Base-by-base conservation (phyloP, 2,113 vertebrate species). In the Rhombomys opimus region DNA sequence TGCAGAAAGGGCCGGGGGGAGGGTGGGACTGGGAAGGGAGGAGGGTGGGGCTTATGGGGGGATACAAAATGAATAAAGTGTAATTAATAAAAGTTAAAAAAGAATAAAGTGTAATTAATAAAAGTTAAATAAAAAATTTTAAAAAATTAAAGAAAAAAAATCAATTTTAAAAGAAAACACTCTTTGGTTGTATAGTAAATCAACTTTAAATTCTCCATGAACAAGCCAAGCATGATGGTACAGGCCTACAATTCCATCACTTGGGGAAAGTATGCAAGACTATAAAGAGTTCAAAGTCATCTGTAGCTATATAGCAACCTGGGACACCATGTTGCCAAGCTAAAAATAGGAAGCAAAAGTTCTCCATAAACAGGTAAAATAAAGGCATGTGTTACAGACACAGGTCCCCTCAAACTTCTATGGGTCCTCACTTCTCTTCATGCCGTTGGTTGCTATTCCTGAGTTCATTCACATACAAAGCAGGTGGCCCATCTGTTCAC, bases 401-500 rank as follows among this genome's bases (percentile, higher is more conserved):
- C 17, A 63, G 38, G 3, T 59, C 78, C 20, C 35, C 11, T 41
- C 10, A 17, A 46, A 50, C 59, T 70, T 59, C 89, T 73, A 12
- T 17, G 25, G 1, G 14, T 52, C 3, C 2, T n/a, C 52, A 10
- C n/a, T 90, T 75, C 50, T 85, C 57, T 88, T 38, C 68, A 0
- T 61, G 35, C 9, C 52, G 17, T 75, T 93, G 94, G 72, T 88
- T 92, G 87, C 54, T 52, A n/a, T 0, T 7, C 81, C n/a, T 93
- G 87, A 17, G 50, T 95, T 93, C 65, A 87, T 80, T 84, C 82
- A 95, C 80, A 78, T 78, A 67, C 72, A 81, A 84, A 95, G 84
- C 46, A 63, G 86, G 89, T 68, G n/a, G 87, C 63, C 94, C 81
- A 93, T 89, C 92, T 96, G 92, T 95, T 97, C 35, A 54, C 54